These are phyloP conservation scores for Palythoa grandis DNA, from an alignment of 92 coral and sea anemone genomes.

Conservation along the genomic window DNA sequence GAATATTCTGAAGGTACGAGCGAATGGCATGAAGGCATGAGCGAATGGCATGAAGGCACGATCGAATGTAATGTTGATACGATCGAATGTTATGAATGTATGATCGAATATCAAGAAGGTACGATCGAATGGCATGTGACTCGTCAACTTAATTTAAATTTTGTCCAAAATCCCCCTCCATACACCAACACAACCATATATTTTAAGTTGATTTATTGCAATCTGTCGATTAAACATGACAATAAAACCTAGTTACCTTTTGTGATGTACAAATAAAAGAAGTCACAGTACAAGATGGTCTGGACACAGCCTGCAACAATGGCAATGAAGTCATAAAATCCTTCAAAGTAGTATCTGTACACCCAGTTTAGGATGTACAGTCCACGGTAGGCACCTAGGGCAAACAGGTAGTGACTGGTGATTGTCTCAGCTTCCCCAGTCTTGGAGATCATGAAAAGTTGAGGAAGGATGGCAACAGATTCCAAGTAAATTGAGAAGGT, in stretches of 20 bases:
- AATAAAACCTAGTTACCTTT: conserved; percentile 74
- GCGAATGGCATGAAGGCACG: too few species aligned
- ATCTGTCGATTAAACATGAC: neutral
- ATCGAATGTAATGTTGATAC: too few species aligned
- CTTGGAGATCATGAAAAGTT: conserved; percentile 99
- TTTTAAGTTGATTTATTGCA: neutral
- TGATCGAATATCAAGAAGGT: too few species aligned
- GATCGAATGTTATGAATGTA: too few species aligned
- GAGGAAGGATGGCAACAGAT: conserved; percentile 98
- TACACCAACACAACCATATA: too few species aligned
- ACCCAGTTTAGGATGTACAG: conserved; percentile 98
- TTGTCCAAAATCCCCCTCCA: too few species aligned
- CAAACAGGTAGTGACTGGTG: conserved; percentile 98
- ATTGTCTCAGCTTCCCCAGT: conserved; percentile 99
- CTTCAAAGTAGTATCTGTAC: conserved; percentile 94
- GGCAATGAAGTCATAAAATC: conserved; percentile 99
- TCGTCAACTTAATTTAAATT: too few species aligned
- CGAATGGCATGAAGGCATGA: too few species aligned
- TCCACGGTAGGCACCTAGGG: conserved; percentile 97
- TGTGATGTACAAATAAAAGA: conserved; percentile 97
- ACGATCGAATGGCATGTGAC: too few species aligned
- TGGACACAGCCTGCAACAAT: conserved; percentile 99
- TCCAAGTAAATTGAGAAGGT: conserved; percentile 99
- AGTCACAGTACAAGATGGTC: conserved; percentile 98
- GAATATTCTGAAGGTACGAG: too few species aligned